Conservation (phyloP, 2,797 vertebrate genomes). For the Sebastes hopkinsi region DNA sequence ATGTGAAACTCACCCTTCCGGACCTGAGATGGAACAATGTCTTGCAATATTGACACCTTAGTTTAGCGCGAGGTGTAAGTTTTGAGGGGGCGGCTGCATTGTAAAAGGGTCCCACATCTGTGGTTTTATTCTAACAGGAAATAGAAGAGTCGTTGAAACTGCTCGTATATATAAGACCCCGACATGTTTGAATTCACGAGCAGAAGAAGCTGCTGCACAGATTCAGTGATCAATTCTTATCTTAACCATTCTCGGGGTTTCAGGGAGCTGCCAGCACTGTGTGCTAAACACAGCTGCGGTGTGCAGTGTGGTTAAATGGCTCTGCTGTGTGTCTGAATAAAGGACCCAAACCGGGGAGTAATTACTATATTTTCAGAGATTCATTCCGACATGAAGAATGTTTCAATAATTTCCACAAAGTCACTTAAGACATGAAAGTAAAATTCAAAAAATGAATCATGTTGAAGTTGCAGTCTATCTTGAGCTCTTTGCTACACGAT, state of each 20-base stretch:
- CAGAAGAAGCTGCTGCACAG: slow-evolving; percentile 5
- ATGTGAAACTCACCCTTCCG: slow-evolving; percentile 34
- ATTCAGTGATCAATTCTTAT: slow-evolving; percentile 52
- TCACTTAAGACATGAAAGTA: not conserved
- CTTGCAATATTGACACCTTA: slow-evolving; percentile 17
- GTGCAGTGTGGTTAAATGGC: slow-evolving; percentile 51
- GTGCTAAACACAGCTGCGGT: slow-evolving; percentile 55
- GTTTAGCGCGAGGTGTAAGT: not conserved
- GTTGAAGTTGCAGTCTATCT: not conserved
- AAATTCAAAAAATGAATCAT: not conserved
- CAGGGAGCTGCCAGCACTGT: slow-evolving; percentile 40
- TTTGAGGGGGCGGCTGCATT: slow-evolving; percentile 40
- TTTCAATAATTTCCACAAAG: not conserved
- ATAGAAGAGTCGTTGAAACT: slow-evolving; percentile 33
- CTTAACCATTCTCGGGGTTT: slow-evolving; percentile 37
- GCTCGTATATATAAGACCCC: not conserved
- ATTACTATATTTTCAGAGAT: slow-evolving; percentile 31
- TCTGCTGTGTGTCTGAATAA: slow-evolving; percentile 24
- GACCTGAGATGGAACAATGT: slow-evolving; percentile 40
- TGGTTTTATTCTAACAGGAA: slow-evolving; percentile 56
- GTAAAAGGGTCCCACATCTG: slow-evolving; percentile 36
- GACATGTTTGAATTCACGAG: not conserved
- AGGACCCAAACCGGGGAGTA: slow-evolving; percentile 40
- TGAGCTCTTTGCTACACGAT: not conserved
- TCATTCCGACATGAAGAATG: slow-evolving; percentile 7